phyloP scores from a whole-genome alignment of 2,113 vertebrate species.

The Hippoglossus stenolepis region DNA sequence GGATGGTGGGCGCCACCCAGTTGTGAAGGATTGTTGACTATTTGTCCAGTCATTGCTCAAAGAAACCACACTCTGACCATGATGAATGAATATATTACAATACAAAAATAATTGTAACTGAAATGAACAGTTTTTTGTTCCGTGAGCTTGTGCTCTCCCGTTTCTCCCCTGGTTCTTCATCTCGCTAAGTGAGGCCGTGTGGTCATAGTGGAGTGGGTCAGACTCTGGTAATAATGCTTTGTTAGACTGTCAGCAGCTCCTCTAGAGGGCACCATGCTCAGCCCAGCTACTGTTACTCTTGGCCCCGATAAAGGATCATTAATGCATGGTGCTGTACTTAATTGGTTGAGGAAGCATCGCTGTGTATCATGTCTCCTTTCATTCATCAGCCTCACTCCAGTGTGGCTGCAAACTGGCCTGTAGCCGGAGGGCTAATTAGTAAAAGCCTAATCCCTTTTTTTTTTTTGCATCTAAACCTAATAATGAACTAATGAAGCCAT shows the following conservation, averaged over 20 bases:
- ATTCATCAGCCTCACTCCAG: constrained; percentile 62
- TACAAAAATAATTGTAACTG: neutral
- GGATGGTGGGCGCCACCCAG: too few relatives aligned
- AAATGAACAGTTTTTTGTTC: neutral
- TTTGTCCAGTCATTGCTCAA: neutral
- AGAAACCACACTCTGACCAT: neutral
- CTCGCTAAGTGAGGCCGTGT: neutral
- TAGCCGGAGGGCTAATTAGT: constrained; percentile 67
- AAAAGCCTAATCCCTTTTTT: constrained; percentile 33
- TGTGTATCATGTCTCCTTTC: constrained; percentile 70
- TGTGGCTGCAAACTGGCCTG: constrained; percentile 52
- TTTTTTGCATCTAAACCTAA: constrained; percentile 17
- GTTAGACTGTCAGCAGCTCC: constrained; percentile 38
- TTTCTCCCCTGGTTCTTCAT: neutral
- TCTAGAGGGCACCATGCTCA: constrained; percentile 25
- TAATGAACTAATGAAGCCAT: constrained; percentile 41
- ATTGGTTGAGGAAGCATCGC: constrained; percentile 74
- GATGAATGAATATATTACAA: neutral
- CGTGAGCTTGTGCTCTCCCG: neutral
- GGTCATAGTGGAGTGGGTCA: constrained; percentile 11
- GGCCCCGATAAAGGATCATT: constrained; percentile 62
- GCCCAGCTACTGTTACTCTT: constrained; percentile 27
- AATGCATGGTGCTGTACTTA: constrained; percentile 71
- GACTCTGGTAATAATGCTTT: constrained; percentile 15
- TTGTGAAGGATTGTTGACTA: neutral